Evolutionary conservation across 2,797 vertebrate species (phyloP), one percentile per base, ranked within the genome.

Genomic region (Ctenopoma kingsleyae): DNA sequence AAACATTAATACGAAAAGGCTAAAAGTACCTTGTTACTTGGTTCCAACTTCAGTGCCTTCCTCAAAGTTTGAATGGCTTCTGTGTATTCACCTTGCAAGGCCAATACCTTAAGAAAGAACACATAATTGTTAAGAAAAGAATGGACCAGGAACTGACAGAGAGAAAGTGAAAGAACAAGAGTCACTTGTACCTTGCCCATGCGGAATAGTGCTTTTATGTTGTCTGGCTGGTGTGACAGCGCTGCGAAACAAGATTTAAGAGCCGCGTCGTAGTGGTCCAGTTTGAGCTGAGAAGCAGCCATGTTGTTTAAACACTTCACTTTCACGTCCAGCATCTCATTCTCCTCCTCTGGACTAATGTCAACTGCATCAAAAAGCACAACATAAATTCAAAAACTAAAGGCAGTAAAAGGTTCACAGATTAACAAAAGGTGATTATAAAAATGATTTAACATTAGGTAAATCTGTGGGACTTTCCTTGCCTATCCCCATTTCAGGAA

Each of bases 271-370:
- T 96, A 95, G 83, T 98, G 98, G 83, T 99, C 96, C 74, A 99
- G 76, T 76, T 99, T 99, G 12, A 99, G 93, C 90, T 99, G 97
- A 1, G 97, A 95, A 0, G 98, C 98, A 0, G 98, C 98, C 92
- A 99, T 95, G 91, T 99, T 99, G 93, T 99, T 99, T 64, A 99
- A 92, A 91, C 98, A 99, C 78, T 99, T 99, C 74, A 99, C 95
- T 91, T 97, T 97, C 72, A 99, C 93, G 0, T 96, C 96, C 67
- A 97, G 71, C 68, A 99, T 86, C 66, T 96, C 94, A 0, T 92
- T 91, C 83, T 98, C 98, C 84, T 99, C 96, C 2, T 96, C 94
- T 0, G 90, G 85, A 20, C 81, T 96, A 74, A 99, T 95, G 69
- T 98, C 95, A 70, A 99, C 98, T 99, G 87, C 43, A 63, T 4